A percentile compares a stretch with the other conserved stretches of the same genome.
phyloP scores from a whole-genome alignment of 2,113 vertebrate genomes.

The Lagenorhynchus albirostris region DNA sequence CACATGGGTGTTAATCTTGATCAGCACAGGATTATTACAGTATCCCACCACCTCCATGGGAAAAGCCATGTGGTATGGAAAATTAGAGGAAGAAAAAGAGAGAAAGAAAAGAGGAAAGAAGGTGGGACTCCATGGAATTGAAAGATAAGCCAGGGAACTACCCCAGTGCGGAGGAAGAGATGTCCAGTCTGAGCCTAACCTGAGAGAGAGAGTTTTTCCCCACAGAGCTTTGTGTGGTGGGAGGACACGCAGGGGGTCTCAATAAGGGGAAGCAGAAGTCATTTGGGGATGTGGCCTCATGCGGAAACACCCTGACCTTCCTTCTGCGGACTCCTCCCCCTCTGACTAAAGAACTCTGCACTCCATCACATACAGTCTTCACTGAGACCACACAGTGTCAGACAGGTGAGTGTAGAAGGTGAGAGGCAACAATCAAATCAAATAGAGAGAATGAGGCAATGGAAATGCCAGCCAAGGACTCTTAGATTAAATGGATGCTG shows the following conservation, averaged over 20 bases:
- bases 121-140: background rate
- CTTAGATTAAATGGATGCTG: background rate
- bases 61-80: background rate
- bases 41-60: background rate
- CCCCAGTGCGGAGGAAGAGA: background rate
- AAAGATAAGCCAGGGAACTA: background rate
- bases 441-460: background rate
- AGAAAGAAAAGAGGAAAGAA: background rate
- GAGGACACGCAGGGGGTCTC: background rate
- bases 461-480: background rate
- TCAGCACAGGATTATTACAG: background rate
- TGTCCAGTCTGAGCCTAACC: background rate
- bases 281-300: background rate
- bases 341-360: background rate
- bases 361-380: background rate
- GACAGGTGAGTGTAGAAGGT: background rate
- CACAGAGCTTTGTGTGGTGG: background rate
- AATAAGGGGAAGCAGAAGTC: background rate
- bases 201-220: background rate
- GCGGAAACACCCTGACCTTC: background rate
- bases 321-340: too few relatives aligned
- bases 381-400: background rate
- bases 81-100: too few relatives aligned
- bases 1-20: background rate
- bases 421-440: background rate